Percentiles rank a stretch among this genome's conserved stretches.
phyloP scores from a whole-genome alignment of 2,113 vertebrate genomes.

The Apus apus region DNA sequence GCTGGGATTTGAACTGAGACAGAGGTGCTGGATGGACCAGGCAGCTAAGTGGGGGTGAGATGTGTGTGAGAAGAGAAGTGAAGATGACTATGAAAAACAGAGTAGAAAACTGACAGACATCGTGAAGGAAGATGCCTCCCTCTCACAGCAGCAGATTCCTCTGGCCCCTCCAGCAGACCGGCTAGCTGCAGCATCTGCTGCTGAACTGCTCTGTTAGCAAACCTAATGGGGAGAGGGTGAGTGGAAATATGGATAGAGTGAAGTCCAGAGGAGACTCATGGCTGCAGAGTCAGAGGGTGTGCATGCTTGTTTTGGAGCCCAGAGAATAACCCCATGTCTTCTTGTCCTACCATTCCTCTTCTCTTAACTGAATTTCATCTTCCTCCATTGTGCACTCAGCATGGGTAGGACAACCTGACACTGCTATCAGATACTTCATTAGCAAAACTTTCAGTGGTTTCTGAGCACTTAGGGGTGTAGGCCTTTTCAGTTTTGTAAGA shows the following conservation, averaged over 20 bases:
- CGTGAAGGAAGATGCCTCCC: background rate
- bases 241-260: fast-evolving
- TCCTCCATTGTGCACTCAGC: fast-evolving
- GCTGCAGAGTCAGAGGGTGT: background rate
- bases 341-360: background rate
- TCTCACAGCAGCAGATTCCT: background rate
- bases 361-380: background rate
- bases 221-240: background rate
- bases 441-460: background rate
- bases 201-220: background rate
- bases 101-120: background rate
- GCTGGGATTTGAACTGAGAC: background rate
- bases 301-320: fast-evolving
- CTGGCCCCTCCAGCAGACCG: background rate
- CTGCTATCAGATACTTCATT: background rate
- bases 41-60: background rate
- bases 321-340: fast-evolving
- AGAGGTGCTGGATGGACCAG: background rate
- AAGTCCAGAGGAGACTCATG: background rate
- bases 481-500: background rate
- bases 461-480: background rate
- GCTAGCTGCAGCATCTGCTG: background rate
- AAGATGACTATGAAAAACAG: background rate
- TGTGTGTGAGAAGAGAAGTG: background rate
- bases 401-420: background rate